Conservation (phyloP, 1,140 invertebrate genomes). For the Ruditapes philippinarum region DNA sequence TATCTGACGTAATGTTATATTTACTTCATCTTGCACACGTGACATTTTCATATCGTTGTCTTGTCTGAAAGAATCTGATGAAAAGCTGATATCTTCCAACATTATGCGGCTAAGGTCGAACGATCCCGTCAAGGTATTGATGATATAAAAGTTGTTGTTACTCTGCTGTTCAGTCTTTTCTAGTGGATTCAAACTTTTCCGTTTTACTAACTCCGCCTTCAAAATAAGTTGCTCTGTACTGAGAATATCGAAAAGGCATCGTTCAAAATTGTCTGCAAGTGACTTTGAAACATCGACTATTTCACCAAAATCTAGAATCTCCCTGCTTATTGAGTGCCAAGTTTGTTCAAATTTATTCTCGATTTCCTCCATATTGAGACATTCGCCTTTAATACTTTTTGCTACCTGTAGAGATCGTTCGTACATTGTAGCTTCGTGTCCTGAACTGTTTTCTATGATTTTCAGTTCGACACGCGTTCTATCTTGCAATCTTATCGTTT, state of each 20-base stretch:
- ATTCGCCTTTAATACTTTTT: background rate
- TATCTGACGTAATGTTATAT: background rate
- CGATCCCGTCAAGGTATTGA: background rate
- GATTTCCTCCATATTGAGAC: background rate
- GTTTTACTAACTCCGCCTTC: background rate
- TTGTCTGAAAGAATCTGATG: background rate
- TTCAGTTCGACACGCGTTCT: background rate
- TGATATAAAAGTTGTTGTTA: background rate
- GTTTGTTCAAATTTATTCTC: constrained; percentile 8
- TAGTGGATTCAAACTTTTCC: background rate
- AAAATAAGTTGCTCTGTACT: background rate
- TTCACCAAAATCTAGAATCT: background rate
- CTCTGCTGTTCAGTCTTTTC: background rate
- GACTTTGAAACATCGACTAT: background rate
- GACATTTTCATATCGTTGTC: background rate
- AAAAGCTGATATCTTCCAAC: background rate
- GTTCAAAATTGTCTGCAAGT: background rate
- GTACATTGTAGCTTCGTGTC: background rate
- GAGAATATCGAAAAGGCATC: background rate
- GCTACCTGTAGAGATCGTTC: background rate
- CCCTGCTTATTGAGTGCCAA: background rate
- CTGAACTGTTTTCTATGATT: background rate
- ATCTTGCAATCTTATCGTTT: background rate
- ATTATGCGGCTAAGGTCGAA: background rate
- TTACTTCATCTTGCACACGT: background rate